A percentile compares a stretch with the other conserved stretches of the same genome.
Evolutionary conservation across 2,888 invertebrate genomes (phyloP).

Genomic region (Drosophila koepferae): DNA sequence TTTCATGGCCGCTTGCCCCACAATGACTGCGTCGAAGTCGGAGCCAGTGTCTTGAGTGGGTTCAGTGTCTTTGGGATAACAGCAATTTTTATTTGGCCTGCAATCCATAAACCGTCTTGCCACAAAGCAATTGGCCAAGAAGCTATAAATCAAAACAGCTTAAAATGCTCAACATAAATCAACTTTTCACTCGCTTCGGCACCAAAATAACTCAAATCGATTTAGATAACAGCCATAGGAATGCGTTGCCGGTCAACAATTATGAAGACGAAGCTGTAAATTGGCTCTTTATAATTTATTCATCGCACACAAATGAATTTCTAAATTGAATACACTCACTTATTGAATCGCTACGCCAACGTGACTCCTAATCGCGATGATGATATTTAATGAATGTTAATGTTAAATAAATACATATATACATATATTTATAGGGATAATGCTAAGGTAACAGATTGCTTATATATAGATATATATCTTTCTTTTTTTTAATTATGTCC

Average conservation of each 20-base stretch:
- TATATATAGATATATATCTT: background rate
- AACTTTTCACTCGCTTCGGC: slow-evolving; percentile 1
- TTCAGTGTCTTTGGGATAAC: slow-evolving; percentile 11
- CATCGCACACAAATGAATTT: slow-evolving; percentile 5
- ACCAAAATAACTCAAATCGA: background rate
- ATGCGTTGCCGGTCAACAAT: slow-evolving; percentile 18
- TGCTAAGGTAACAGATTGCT: background rate
- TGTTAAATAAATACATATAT: background rate
- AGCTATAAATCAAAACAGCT: slow-evolving; percentile 70
- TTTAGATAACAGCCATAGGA: slow-evolving; percentile 10
- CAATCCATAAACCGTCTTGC: slow-evolving; percentile 46
- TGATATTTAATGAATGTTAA: too few relatives aligned
- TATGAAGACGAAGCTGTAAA: slow-evolving; percentile 5
- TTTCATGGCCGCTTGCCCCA: slow-evolving; percentile 26
- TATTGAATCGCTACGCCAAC: background rate
- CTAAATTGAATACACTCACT: background rate
- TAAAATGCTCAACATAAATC: slow-evolving; percentile 55
- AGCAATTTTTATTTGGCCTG: slow-evolving; percentile 27
- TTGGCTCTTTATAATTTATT: slow-evolving; percentile 11
- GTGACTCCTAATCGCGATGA: background rate
- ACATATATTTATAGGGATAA: too few relatives aligned
- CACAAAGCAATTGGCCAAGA: slow-evolving; percentile 38
- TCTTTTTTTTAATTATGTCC: too few relatives aligned
- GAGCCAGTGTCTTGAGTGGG: background rate
- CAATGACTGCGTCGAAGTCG: background rate